A percentile compares a stretch with the other conserved stretches of the same genome.
Evolutionary conservation across 1,140 invertebrate genomes (phyloP).

Genomic region (Rhopalosiphum maidis): DNA sequence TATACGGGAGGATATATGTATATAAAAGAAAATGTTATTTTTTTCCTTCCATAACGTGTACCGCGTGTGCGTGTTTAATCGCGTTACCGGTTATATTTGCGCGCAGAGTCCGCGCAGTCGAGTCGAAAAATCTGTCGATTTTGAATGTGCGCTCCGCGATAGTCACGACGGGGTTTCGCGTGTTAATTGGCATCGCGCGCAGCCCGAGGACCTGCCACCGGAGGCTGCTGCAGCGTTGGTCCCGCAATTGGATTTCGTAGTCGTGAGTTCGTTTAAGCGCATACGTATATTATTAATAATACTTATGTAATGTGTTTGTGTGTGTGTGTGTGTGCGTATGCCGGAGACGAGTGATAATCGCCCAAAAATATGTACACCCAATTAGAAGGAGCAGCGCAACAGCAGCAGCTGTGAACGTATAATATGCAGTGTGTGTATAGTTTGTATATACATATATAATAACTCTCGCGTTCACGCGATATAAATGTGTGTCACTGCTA

Average conservation of each 20-base stretch:
- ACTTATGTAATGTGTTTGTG: neutral
- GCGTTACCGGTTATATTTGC: neutral
- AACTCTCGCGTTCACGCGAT: neutral
- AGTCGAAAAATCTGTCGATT: constrained; percentile 8
- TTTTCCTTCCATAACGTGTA: neutral
- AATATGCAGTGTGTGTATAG: neutral
- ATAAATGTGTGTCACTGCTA: neutral
- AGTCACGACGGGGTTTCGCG: neutral
- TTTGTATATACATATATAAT: neutral
- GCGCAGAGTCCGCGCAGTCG: constrained; percentile 9
- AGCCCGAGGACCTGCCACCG: constrained; percentile 21
- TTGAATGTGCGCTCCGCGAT: neutral
- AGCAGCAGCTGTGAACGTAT: neutral
- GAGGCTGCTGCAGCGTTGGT: neutral
- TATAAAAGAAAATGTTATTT: constrained; percentile 17
- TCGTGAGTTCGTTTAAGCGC: neutral
- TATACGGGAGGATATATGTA: neutral
- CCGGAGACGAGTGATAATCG: neutral
- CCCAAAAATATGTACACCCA: constrained; percentile 14
- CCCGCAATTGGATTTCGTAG: constrained; percentile 14
- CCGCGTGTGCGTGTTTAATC: neutral
- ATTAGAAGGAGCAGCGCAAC: neutral
- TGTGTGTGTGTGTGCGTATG: too few relatives aligned
- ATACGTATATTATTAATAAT: neutral
- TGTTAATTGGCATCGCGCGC: constrained; percentile 14